Conservation (phyloP, 2,797 vertebrate species). For the Chromis chromis region DNA sequence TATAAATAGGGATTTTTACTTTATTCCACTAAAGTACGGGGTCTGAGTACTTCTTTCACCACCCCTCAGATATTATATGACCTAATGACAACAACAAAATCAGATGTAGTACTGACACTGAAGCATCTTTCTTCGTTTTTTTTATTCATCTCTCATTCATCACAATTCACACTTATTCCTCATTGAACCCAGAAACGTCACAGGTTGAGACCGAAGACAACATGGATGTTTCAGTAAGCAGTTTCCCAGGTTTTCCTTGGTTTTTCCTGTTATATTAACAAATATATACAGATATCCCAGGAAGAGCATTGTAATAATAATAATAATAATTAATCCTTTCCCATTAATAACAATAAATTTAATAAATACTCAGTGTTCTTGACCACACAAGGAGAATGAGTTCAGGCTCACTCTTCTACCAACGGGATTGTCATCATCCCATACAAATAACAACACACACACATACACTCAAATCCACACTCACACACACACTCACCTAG, state of each 20-base stretch:
- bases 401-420: slow-evolving; percentile 72
- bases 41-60: too few species aligned
- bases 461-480: slow-evolving; percentile 9
- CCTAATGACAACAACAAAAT: not conserved
- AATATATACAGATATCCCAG: slow-evolving; percentile 83
- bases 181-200: slow-evolving; percentile 68
- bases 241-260: slow-evolving; percentile 57
- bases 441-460: slow-evolving; percentile 71
- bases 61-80: not conserved
- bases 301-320: slow-evolving; percentile 63
- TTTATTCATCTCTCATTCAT: slow-evolving; percentile 78
- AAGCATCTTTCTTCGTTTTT: slow-evolving; percentile 56
- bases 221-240: slow-evolving; percentile 63
- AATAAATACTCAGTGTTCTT: slow-evolving; percentile 88
- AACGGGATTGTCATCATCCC: slow-evolving; percentile 76
- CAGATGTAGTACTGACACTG: slow-evolving; percentile 31
- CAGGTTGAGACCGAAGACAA: slow-evolving; percentile 66
- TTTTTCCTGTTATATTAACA: slow-evolving; percentile 79
- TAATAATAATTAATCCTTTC: slow-evolving; percentile 74
- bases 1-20: too few species aligned
- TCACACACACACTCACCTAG: slow-evolving; percentile 51
- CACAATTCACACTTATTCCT: slow-evolving; percentile 69
- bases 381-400: slow-evolving; percentile 80
- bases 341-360: slow-evolving; percentile 84
- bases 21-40: too few species aligned